Evolutionary conservation across 1,140 invertebrate species (phyloP), one percentile per base, ranked within the genome.

Genomic region (Drosophila navojoa): DNA sequence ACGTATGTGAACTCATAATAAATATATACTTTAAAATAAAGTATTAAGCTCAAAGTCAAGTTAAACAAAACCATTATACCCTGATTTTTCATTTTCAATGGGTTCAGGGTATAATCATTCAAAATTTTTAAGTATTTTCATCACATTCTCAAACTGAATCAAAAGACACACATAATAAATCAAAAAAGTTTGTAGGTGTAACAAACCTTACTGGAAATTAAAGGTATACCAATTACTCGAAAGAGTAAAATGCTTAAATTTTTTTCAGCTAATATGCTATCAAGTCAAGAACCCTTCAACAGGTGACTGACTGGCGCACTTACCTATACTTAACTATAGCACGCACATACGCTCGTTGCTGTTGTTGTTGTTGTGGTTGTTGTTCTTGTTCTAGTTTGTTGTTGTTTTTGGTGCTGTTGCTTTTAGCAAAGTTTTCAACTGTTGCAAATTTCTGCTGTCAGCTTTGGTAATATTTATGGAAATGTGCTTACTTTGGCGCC

Each of bases 231-330:
- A 45, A 45, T 9, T 9, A 16, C 22, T n/a, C 25, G 0, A 29
- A 9, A 29, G 25, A 19, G 19, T 49, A 25, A 5, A 22, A 27
- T 49, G 25, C 19, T 49, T 53, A 2, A 2, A 3, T 16, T 10
- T 32, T 29, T 25, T 7, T 6, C n/a, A 15, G 15, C n/a, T 16
- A 10, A 29, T 32, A 10, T 6, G 19, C 19, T 22, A 35, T 13
- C 6, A 5, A 13, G 15, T 29, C 10, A 42, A 7, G 2, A 42
- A 13, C 1, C 22, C 63, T 52, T 77, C 76, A 77, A 77, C 76
- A 77, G 76, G 76, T 77, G 71, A 74, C 38, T 45, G 49, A 57
- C 58, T 19, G 16, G 15, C 61, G 44, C 61, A 72, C 70, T 75
- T 75, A 75, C 72, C 67, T 44, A 53, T 70, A 54, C 19, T 60